phyloP scores from a whole-genome alignment of 1,140 invertebrate genomes.

The Scaptomyza graminum region DNA sequence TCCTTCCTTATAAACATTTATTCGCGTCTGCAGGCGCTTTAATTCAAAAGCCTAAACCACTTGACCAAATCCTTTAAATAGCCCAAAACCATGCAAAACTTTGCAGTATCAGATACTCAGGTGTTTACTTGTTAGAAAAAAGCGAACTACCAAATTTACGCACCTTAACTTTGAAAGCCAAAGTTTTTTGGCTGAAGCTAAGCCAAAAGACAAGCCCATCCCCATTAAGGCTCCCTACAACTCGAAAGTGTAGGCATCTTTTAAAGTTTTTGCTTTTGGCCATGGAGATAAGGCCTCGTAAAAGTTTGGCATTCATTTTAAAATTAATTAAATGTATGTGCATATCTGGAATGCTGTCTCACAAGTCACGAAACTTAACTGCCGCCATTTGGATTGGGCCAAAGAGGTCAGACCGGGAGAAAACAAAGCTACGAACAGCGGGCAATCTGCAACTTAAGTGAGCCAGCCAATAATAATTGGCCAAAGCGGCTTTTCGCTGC shows the following conservation, averaged over 20 bases:
- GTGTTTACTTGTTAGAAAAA: constrained; percentile 50
- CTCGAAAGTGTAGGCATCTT: constrained; percentile 1
- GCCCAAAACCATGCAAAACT: constrained; percentile 13
- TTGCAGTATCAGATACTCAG: constrained; percentile 22
- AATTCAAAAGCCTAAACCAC: constrained; percentile 23
- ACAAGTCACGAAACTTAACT: constrained; percentile 14
- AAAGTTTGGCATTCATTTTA: constrained; percentile 40
- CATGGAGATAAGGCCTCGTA: constrained; percentile 24
- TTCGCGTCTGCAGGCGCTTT: constrained; percentile 16
- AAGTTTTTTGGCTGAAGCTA: constrained; percentile 45
- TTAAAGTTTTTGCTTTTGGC: constrained; percentile 37
- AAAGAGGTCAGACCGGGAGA: not conserved
- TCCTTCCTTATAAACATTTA: constrained; percentile 3
- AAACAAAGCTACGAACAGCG: not conserved
- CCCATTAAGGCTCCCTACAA: too few species aligned
- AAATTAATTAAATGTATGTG: constrained; percentile 48
- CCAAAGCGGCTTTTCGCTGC: constrained; percentile 41
- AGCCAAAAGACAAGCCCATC: not conserved
- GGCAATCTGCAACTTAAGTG: constrained; percentile 36
- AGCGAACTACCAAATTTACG: constrained; percentile 32
- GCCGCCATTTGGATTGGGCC: constrained; percentile 13
- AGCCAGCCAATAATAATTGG: constrained; percentile 48
- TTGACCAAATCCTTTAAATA: constrained; percentile 15
- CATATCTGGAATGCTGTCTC: constrained; percentile 32
- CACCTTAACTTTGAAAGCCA: constrained; percentile 42